Percentiles rank a stretch among this genome's conserved stretches.
Conservation (phyloP, 2,113 vertebrate species). For the Gila orcuttii region DNA sequence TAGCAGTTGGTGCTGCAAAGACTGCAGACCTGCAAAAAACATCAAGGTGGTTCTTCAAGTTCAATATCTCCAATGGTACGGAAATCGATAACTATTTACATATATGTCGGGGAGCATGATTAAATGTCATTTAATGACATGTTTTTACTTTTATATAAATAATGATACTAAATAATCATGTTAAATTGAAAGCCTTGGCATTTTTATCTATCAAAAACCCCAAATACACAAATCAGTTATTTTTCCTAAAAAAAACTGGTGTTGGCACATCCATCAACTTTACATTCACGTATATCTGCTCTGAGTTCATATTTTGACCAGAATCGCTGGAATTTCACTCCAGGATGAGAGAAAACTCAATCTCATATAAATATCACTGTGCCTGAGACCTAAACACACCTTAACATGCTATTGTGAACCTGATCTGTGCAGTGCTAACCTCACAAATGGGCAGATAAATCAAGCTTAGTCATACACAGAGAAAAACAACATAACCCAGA, state of each 20-base stretch:
- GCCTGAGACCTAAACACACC: neutral
- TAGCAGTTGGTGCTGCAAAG: neutral
- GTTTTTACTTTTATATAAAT: neutral
- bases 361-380: neutral
- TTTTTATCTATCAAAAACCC: neutral
- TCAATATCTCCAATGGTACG: neutral
- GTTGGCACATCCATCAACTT: conserved; percentile 6
- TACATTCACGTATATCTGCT: neutral
- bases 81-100: neutral
- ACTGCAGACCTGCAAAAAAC: neutral
- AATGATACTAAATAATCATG: neutral
- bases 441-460: conserved; percentile 13
- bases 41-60: neutral
- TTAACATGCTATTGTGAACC: conserved; percentile 12
- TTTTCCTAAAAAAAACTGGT: neutral
- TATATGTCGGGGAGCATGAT: neutral
- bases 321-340: conserved; percentile 33
- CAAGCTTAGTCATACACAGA: neutral
- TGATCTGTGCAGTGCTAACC: neutral
- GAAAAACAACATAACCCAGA: neutral
- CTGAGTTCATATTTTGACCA: conserved; percentile 26
- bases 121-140: neutral
- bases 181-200: neutral
- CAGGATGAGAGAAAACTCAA: conserved; percentile 5
- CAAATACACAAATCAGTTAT: neutral